Evolutionary conservation across 2,888 invertebrate species (phyloP), one percentile per base, ranked within the genome.

Genomic region (Melangyna quadrimaculata): DNA sequence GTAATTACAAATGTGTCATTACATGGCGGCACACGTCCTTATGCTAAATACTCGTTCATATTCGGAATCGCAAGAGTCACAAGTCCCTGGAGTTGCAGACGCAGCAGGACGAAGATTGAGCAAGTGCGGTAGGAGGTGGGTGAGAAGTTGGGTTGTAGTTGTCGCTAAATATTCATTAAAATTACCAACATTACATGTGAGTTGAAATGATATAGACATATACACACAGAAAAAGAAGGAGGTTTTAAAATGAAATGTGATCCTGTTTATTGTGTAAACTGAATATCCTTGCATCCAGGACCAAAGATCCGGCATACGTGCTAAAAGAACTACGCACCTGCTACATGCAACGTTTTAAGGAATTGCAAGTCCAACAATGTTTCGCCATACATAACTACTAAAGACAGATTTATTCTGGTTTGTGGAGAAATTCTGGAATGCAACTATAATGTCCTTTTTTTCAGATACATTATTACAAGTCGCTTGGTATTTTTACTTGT

Each of bases 161-260:
- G 81, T 78, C 86, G 73, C 78, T 81, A 86, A 86, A 86, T 86
- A 86, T 86, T 86, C 86, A 86, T 86, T 86, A 86, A 81, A 86
- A 86, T 81, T 81, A 59, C 81, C 86, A 81, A 48, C 73, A 63
- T 65, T 70, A 59, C 9, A 14, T 59, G 59, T 37, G 19, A 59
- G 3, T 37, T 1, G 14, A 0, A 35, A 22, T 51, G 8, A 2
- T 37, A 8, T 32, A 9, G n/a, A 17, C 32, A 12, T 9, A 0
- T 3, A 17, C 1, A 7, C 5, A n/a, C 7, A 6, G 43, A 55
- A 57, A 35, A 37, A 45, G 67, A 55, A 79, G 65, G 48, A 71
- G 43, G 45, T 51, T 71, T 79, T 71, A 40, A 65, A 83, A 79
- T 65, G 57, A 86, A 72, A 84, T 75, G 59, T 22, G 17, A 22